Evolutionary conservation across 2,888 invertebrate species (phyloP), one percentile per base, ranked within the genome.

Genomic region (Cylindroiulus punctatus): DNA sequence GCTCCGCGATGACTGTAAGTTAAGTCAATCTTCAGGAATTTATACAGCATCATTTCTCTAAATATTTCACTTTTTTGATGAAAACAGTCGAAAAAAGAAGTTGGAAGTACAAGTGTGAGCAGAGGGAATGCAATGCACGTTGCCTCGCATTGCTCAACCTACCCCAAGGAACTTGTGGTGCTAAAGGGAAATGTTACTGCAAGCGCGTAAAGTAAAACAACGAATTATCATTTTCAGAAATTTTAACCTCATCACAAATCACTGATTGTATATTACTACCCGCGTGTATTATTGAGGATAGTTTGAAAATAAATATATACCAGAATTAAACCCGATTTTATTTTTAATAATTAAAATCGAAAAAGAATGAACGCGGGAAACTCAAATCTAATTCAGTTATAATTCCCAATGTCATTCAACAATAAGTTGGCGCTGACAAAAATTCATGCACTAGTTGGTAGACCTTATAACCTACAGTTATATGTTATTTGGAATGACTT

Each of bases 131-230:
- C 47, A 44, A 44, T 47, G 40, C 22, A 22, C 47, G 84, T 40
- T 84, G 84, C 26, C 40, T 42, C 22, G 14, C 5, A 26, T 47
- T 84, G 14, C 84, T 84, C 26, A 40, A 26, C 22, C 47, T 84
- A 26, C 26, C 84, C 26, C 10, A 40, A 84, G 84, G 84, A 44
- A 42, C 42, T 36, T 84, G 84, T 40, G 84, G 47, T 17, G 1
- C 2, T 4, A 44, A 42, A 40, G 84, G 84, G 40, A 84, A 84
- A 40, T 84, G 84, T 40, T 84, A 44, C 17, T 84, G 84, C 42
- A 42, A 44, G n/a, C 42, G 84, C 84, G 4, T 32, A 12, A 30
- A 30, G 17, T 65, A 30, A 44, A 14, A 8, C 8, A 44, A 44
- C 44, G 4, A 4, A 36, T 36, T 36, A 36, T 57, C 19, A 57